Evolutionary conservation across 2,797 vertebrate genomes (phyloP).

Genomic region (Rhadinocentrus ornatus): DNA sequence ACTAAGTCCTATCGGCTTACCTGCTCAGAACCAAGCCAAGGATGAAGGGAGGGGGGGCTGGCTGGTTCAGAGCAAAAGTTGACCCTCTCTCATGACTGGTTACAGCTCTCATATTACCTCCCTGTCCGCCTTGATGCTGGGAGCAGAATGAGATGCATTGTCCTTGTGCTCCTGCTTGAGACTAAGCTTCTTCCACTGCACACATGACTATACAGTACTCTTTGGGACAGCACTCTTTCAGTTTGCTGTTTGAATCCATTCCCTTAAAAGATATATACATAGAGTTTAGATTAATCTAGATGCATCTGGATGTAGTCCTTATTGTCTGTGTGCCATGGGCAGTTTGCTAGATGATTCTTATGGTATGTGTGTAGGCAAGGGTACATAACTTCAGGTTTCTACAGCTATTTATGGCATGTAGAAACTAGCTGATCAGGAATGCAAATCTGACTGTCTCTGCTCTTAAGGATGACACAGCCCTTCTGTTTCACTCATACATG

Average conservation of each 20-base stretch:
- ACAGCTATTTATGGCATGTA: slow-evolving; percentile 63
- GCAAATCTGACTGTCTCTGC: slow-evolving; percentile 57
- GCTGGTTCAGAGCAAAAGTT: slow-evolving; percentile 58
- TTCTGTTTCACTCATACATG: background rate
- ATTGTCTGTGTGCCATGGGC: background rate
- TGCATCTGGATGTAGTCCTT: background rate
- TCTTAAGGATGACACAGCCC: slow-evolving; percentile 13
- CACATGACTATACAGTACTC: slow-evolving; percentile 13
- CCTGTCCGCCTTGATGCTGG: slow-evolving; percentile 52
- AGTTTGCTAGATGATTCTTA: background rate
- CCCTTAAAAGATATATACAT: background rate
- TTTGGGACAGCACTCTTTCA: slow-evolving; percentile 9
- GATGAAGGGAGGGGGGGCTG: slow-evolving; percentile 30
- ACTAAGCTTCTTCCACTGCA: slow-evolving; percentile 54
- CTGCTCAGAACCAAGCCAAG: slow-evolving; percentile 55
- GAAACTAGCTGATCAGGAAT: slow-evolving; percentile 62
- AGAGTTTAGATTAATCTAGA: no score
- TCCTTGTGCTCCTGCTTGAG: slow-evolving; percentile 55
- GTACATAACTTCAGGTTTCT: slow-evolving; percentile 45
- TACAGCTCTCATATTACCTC: slow-evolving; percentile 75
- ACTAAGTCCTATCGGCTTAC: slow-evolving; percentile 68
- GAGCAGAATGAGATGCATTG: slow-evolving; percentile 80
- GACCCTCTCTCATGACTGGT: slow-evolving; percentile 60
- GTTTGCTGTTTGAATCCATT: background rate
- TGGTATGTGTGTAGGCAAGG: background rate